Percentiles rank a stretch among this genome's conserved stretches.
phyloP scores from a whole-genome alignment of 37 sponge, comb jelly and placozoan species.

The Oscarella lobularis region DNA sequence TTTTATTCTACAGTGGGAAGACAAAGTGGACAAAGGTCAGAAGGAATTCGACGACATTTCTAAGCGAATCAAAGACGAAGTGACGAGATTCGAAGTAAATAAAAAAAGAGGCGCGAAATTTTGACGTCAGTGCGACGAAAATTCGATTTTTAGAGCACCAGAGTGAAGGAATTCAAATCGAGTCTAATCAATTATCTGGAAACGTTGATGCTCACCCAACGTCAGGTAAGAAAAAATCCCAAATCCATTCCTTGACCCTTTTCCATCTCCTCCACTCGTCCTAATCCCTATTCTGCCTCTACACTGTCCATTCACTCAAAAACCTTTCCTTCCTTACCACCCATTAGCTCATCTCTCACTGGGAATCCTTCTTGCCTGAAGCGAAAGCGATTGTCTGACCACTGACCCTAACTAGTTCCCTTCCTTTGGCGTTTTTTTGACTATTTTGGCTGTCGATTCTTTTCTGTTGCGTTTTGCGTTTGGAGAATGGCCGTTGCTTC shows the following conservation, averaged over 20 bases:
- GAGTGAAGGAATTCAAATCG: slow-evolving; percentile 52
- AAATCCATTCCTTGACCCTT: too few relatives aligned
- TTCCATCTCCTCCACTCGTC: too few relatives aligned
- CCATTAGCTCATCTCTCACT: slow-evolving; percentile 40
- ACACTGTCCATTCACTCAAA: too few relatives aligned
- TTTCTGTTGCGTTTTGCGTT: too few relatives aligned
- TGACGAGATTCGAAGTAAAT: slow-evolving; percentile 62
- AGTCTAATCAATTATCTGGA: slow-evolving; percentile 57
- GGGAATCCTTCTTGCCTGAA: slow-evolving; percentile 76
- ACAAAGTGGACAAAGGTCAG: slow-evolving; percentile 72
- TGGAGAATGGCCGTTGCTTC: too few relatives aligned
- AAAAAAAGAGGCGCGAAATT: neutral
- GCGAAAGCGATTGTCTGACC: slow-evolving; percentile 41
- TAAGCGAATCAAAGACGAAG: slow-evolving; percentile 58
- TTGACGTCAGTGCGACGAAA: neutral
- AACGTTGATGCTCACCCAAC: slow-evolving; percentile 54
- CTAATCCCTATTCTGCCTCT: too few relatives aligned
- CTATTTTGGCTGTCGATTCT: too few relatives aligned
- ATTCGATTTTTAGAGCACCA: slow-evolving; percentile 1
- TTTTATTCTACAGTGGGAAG: slow-evolving; percentile 74
- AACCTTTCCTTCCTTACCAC: too few relatives aligned
- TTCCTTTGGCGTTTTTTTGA: too few relatives aligned
- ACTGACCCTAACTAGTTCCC: too few relatives aligned
- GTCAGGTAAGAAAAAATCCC: slow-evolving; percentile 47
- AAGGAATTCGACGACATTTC: slow-evolving; percentile 68